Evolutionary conservation across 1,140 invertebrate genomes (phyloP).

Genomic region (Sycobia sp.): DNA sequence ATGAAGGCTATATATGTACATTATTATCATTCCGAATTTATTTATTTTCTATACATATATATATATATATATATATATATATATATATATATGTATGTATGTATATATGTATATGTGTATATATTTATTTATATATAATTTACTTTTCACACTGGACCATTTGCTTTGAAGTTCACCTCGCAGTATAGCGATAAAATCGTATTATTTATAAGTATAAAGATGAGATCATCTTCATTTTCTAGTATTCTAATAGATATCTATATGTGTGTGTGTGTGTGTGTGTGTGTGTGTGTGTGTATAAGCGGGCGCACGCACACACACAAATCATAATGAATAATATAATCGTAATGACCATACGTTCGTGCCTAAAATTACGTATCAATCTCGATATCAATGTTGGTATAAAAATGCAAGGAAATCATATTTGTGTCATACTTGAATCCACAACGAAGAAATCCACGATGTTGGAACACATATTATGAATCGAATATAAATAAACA

Average conservation of each 20-base stretch:
- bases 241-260: background rate
- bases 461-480: too few species aligned
- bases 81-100: too few species aligned
- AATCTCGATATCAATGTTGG: conserved; percentile 8
- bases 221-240: background rate
- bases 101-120: too few species aligned
- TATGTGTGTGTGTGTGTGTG: too few species aligned
- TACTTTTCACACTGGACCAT: conserved; percentile 16
- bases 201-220: conserved; percentile 13
- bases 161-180: conserved; percentile 2
- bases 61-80: too few species aligned
- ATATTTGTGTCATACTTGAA: background rate
- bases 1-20: too few species aligned
- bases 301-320: background rate
- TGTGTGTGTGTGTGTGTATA: too few species aligned
- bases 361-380: too few species aligned
- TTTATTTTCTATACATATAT: too few species aligned
- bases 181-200: conserved; percentile 20
- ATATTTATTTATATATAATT: too few species aligned
- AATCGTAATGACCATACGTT: too few species aligned
- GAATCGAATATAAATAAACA: too few species aligned
- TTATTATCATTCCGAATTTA: conserved; percentile 17
- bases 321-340: background rate
- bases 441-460: background rate
- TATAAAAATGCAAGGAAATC: conserved; percentile 19